Percentiles rank a stretch among this genome's conserved stretches.
phyloP scores from a whole-genome alignment of 2,113 vertebrate species.

The Stomatorhinus ivindoensis region DNA sequence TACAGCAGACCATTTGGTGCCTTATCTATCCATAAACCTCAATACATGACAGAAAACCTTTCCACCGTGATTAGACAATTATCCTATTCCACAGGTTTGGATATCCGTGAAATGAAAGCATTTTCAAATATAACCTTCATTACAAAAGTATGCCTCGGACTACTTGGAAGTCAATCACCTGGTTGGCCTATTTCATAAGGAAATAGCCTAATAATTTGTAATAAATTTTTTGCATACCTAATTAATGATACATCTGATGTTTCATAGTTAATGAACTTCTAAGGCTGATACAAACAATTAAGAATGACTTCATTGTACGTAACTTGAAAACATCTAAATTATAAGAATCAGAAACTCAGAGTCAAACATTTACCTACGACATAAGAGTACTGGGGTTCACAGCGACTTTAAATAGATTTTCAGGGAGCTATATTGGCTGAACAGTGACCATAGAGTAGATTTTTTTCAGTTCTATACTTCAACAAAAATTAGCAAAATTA shows the following conservation, averaged over 20 bases:
- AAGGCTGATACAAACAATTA: neutral
- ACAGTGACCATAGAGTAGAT: neutral
- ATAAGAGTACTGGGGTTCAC: neutral
- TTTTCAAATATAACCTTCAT: neutral
- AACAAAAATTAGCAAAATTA: neutral
- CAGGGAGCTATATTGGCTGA: neutral
- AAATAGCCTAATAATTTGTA: neutral
- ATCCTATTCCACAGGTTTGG: neutral
- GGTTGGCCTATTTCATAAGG: neutral
- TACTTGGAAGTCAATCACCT: neutral
- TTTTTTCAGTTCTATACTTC: neutral
- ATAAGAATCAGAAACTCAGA: neutral
- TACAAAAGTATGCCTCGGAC: neutral
- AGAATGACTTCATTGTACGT: neutral
- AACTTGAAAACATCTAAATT: neutral
- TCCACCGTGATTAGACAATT: neutral
- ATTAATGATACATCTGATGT: neutral
- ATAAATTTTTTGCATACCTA: neutral
- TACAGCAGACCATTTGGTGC: neutral
- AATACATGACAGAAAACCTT: neutral
- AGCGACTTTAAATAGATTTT: neutral
- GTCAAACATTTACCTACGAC: neutral
- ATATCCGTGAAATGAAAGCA: neutral
- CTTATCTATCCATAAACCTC: neutral
- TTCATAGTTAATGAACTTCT: neutral